These are phyloP conservation scores for Yponomeuta plumbellus DNA, from an alignment of 2,888 invertebrate species.

Conservation along the genomic window DNA sequence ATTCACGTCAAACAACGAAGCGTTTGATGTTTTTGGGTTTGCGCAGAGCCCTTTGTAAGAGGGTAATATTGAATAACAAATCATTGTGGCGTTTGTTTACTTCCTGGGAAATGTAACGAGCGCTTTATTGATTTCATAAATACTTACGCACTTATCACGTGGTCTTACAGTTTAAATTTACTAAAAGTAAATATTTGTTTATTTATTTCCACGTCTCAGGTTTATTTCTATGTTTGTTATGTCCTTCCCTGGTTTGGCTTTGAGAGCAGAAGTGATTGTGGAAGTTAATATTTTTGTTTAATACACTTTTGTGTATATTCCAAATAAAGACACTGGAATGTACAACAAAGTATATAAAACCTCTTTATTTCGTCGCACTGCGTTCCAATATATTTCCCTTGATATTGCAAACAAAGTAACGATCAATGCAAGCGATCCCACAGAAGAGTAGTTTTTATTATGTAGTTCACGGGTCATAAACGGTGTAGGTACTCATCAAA, in stretches of 20 bases:
- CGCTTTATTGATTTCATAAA: neutral
- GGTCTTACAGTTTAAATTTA: neutral
- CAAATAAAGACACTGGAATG: no score
- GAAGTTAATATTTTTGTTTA: no score
- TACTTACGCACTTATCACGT: neutral
- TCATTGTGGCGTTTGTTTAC: neutral
- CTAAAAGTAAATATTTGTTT: neutral
- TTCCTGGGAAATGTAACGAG: neutral
- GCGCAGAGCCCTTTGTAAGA: neutral
- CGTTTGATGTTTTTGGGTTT: neutral
- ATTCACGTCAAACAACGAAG: neutral
- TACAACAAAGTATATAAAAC: no score
- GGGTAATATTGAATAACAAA: neutral
- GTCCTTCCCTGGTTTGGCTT: no score
- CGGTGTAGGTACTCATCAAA: slow-evolving; percentile 47
- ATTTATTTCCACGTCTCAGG: no score
- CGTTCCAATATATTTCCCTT: neutral
- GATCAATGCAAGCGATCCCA: neutral
- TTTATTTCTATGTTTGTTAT: no score
- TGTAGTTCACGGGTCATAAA: slow-evolving; percentile 50
- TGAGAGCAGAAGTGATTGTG: no score
- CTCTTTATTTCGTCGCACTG: no score
- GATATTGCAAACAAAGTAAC: slow-evolving; percentile 4
- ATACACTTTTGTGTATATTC: no score
- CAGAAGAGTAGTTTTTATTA: slow-evolving; percentile 46